Conservation (phyloP, 1,140 invertebrate genomes). For the Aethina tumida region DNA sequence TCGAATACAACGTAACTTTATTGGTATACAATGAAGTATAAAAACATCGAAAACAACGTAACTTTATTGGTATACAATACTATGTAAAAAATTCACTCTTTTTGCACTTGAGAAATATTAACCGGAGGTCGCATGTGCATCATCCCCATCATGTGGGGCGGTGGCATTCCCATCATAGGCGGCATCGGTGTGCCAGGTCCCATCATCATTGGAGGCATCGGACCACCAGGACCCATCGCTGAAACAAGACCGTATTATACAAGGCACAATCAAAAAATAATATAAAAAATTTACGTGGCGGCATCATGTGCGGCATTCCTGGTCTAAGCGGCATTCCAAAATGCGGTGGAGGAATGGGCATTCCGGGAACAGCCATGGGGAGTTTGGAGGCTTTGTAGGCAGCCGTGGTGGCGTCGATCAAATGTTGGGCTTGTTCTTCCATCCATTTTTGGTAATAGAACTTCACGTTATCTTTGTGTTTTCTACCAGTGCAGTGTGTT, state of each 20-base stretch:
- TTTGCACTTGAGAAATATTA: no score
- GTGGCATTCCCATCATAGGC: conserved; percentile 70
- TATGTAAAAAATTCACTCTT: no score
- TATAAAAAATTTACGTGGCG: conserved; percentile 38
- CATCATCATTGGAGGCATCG: conserved; percentile 66
- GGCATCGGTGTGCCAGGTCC: conserved; percentile 61
- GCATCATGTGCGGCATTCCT: conserved; percentile 49
- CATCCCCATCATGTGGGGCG: conserved; percentile 57
- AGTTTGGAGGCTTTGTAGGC: conserved; percentile 94
- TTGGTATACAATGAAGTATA: no score
- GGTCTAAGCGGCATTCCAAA: conserved; percentile 41
- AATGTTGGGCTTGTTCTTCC: conserved; percentile 96
- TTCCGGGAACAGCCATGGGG: conserved; percentile 56
- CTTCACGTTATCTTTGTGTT: conserved; percentile 99
- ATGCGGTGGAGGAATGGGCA: conserved; percentile 63
- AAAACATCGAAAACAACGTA: no score
- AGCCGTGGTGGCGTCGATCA: conserved; percentile 95
- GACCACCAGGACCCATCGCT: conserved; percentile 46
- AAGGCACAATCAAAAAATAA: conserved; percentile 5
- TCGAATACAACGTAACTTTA: no score
- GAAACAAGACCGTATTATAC: conserved; percentile 25
- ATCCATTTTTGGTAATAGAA: conserved; percentile 99
- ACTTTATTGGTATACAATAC: no score
- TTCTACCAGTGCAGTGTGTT: conserved; percentile 96
- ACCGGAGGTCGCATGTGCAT: conserved; percentile 64